Evolutionary conservation across 2,888 invertebrate genomes (phyloP).

Genomic region (Pimpla rufipes): DNA sequence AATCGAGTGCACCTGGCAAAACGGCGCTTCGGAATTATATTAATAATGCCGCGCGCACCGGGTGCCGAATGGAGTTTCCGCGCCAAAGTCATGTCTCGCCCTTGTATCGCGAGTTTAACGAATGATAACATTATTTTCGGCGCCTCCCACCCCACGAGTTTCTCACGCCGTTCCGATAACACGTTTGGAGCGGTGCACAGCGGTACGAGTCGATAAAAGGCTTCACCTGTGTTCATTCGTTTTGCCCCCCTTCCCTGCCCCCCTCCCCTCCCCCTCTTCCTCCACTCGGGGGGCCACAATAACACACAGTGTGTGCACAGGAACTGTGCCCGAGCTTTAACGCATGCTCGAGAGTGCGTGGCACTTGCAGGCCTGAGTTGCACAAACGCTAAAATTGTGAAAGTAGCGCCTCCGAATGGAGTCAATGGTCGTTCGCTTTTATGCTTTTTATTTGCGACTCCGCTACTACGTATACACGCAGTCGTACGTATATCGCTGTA

Average conservation of each 20-base stretch:
- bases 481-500: background rate
- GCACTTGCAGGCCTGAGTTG: conserved; percentile 33
- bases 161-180: conserved; percentile 42
- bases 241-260: background rate
- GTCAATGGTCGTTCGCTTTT: conserved; percentile 35
- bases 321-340: conserved; percentile 25
- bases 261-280: too few relatives aligned
- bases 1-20: conserved; percentile 52
- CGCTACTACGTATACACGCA: background rate
- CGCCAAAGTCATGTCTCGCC: background rate
- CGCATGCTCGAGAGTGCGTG: conserved; percentile 40
- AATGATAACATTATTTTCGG: conserved; percentile 63
- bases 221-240: background rate
- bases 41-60: conserved; percentile 54
- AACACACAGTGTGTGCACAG: background rate
- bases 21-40: conserved; percentile 44
- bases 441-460: conserved; percentile 9
- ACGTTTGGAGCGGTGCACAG: conserved; percentile 38
- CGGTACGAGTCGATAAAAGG: conserved; percentile 55
- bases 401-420: conserved; percentile 27
- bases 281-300: background rate
- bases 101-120: conserved; percentile 43
- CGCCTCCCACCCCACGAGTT: background rate
- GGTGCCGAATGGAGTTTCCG: conserved; percentile 31
- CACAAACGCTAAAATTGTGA: conserved; percentile 47